phyloP scores from a whole-genome alignment of 2,888 invertebrate genomes.

The Cerceris rybyensis region DNA sequence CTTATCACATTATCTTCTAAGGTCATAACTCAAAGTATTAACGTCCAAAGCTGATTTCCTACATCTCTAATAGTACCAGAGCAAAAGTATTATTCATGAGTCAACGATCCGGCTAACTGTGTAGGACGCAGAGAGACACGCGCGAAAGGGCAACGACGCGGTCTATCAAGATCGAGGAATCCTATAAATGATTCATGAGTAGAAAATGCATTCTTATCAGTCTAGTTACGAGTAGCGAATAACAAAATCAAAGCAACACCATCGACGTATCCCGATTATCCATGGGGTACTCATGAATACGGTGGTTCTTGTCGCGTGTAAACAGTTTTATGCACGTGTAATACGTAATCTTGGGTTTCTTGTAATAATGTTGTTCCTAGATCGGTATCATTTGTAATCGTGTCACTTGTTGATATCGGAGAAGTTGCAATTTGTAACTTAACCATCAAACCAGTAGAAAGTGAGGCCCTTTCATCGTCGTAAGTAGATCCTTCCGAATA shows the following conservation, averaged over 20 bases:
- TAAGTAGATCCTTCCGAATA: conserved; percentile 24
- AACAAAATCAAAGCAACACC: neutral
- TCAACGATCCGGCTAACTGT: conserved; percentile 38
- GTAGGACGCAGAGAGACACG: conserved; percentile 48
- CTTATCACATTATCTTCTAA: too few species aligned
- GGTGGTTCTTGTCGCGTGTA: neutral
- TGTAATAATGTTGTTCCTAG: conserved; percentile 21
- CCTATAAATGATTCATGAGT: conserved; percentile 70
- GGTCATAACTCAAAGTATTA: neutral
- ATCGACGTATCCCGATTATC: neutral
- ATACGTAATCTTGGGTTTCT: neutral
- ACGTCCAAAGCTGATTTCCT: neutral
- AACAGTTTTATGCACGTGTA: neutral
- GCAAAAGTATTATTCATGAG: conserved; percentile 43
- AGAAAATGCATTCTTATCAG: conserved; percentile 52
- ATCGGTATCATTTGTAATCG: conserved; percentile 16
- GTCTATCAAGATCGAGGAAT: conserved; percentile 58
- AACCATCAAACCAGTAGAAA: neutral
- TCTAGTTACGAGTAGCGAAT: conserved; percentile 46
- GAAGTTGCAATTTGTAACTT: conserved; percentile 25
- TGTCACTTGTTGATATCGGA: conserved; percentile 12
- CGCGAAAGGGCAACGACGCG: conserved; percentile 41
- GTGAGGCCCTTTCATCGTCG: neutral
- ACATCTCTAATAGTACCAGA: neutral
- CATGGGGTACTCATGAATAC: neutral